Evolutionary conservation across 2,113 vertebrate genomes (phyloP), one percentile per base, ranked within the genome.

Genomic region (Daboia siamensis): DNA sequence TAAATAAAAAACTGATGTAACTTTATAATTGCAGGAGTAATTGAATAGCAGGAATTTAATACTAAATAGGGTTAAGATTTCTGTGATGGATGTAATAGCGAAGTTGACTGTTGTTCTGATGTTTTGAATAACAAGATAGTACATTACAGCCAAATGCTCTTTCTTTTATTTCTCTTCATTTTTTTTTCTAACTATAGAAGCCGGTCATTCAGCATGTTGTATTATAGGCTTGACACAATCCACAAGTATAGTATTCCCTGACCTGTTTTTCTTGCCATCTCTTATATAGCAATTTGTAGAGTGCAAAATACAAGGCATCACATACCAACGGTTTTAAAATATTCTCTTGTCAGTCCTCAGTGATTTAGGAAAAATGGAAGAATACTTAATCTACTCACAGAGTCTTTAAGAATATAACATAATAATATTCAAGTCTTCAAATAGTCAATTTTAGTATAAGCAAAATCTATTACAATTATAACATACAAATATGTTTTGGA

Each of bases 231-330:
- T 95, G 95, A 94, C 92, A 96, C 87, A 93, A 96, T 54, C 89
- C 84, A 92, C 91, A 90, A 96, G 90, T 96, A 95, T 95, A 93
- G 74, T 94, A 93, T 94, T 95, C 54, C 57, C 26, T 54, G 48
- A 55, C 52, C 95, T 96, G 48, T 92, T 96, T 94, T 33, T 93
- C 89, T 91, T 94, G 93, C 91, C 95, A 95, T 95, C 94, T 94
- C 94, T 95, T 86, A 59, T 95, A 59, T 91, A 95, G 88, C 57
- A 92, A 95, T 48, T 86, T 94, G 87, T 93, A 88, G 89, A 93
- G 59, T 56, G 92, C 95, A 93, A 97, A 95, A 94, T 95, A 89
- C 94, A 94, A 93, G 91, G 69, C 91, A 86, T 87, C 87, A 89
- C 86, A 92, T 93, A 90, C 88, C 86, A 93, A 92, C 93, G 91